phyloP scores from a whole-genome alignment of 2,888 invertebrate species.

The Lissonota sp. region DNA sequence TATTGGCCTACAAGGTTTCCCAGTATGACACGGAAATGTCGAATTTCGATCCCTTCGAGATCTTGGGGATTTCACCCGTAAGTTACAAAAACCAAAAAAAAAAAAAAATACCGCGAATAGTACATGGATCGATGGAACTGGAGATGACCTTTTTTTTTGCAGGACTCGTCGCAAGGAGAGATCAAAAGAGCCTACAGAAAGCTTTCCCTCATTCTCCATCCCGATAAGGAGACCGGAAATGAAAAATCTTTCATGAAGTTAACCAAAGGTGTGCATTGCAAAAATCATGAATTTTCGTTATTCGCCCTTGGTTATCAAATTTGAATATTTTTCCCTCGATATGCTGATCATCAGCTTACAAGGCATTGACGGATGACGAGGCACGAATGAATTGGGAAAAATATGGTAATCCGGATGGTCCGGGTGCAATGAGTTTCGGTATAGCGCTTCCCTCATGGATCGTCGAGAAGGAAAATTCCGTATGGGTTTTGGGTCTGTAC shows the following conservation, averaged over 20 bases:
- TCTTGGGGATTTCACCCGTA: slow-evolving; percentile 94
- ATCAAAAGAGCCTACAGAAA: slow-evolving; percentile 98
- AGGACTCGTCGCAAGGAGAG: slow-evolving; percentile 94
- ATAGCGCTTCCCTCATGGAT: slow-evolving; percentile 99
- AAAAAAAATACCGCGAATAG: neutral
- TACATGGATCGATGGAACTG: neutral
- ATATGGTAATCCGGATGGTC: slow-evolving; percentile 99
- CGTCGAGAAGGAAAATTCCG: slow-evolving; percentile 99
- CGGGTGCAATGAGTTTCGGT: slow-evolving; percentile 99
- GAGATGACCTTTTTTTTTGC: slow-evolving; percentile 56
- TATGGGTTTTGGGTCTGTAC: slow-evolving; percentile 98
- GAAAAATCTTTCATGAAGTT: slow-evolving; percentile 98
- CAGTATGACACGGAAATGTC: slow-evolving; percentile 99
- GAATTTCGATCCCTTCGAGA: slow-evolving; percentile 99
- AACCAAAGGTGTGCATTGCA: slow-evolving; percentile 90
- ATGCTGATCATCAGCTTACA: slow-evolving; percentile 83
- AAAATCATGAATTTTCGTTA: neutral
- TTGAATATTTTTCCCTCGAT: slow-evolving; percentile 34
- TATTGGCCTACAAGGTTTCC: slow-evolving; percentile 95
- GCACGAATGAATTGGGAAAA: slow-evolving; percentile 99
- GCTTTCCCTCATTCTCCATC: slow-evolving; percentile 96
- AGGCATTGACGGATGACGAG: slow-evolving; percentile 98
- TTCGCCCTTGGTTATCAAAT: neutral
- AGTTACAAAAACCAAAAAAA: slow-evolving; percentile 72
- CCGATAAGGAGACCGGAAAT: slow-evolving; percentile 98